Conservation (phyloP, 64 coral and sea anemone species). For the Exaiptasia diaphana region DNA sequence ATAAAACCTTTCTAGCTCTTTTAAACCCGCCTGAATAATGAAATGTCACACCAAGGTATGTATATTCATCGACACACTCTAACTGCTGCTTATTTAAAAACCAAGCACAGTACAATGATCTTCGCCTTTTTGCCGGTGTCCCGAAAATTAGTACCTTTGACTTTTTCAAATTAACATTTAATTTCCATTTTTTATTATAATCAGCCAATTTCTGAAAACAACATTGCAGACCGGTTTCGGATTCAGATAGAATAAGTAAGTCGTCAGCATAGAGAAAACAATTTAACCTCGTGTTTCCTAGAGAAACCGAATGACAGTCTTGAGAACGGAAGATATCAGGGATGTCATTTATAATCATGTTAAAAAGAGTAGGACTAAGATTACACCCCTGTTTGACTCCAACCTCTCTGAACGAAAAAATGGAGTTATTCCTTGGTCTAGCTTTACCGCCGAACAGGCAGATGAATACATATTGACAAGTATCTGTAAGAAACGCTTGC, state of each 20-base stretch:
- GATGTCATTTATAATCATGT: background rate
- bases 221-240: background rate
- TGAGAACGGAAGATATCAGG: background rate
- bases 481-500: background rate
- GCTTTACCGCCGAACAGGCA: conserved; percentile 1
- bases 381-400: conserved; percentile 4
- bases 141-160: background rate
- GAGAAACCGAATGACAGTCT: background rate
- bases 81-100: background rate
- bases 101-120: background rate
- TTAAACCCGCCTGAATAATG: background rate
- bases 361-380: background rate
- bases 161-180: background rate
- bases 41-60: conserved; percentile 5
- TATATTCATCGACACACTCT: conserved; percentile 20
- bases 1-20: background rate
- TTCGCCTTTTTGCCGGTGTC: background rate
- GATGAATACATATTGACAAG: conserved; percentile 26
- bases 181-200: background rate
- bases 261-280: background rate
- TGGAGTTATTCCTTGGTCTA: background rate
- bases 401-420: conserved; percentile 4
- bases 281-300: background rate
- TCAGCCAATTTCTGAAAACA: background rate
- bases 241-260: background rate